Base-by-base conservation (phyloP, 1,140 invertebrate genomes). In the Cyclina sinensis region DNA sequence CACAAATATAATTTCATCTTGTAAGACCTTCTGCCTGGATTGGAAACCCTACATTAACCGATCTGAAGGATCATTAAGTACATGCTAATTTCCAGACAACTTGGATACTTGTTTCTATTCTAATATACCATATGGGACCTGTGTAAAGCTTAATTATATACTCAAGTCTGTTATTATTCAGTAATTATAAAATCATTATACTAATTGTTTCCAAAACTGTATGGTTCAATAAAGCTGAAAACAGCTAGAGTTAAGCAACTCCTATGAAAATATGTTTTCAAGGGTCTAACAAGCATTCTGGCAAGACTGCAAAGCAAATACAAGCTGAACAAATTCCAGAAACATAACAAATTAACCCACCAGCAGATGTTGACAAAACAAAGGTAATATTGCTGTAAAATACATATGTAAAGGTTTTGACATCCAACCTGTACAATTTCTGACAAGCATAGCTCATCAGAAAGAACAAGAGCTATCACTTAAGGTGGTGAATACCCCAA, bases 361-460 rank as follows among this genome's bases (percentile, higher is more conserved):
- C 57, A 62, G 57, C 24, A 62, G n/a, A 14, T 70, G 65, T 70
- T 70, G 65, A 70, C 65, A 70, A 70, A 70, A 70, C 35, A 70
- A 3, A 70, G 35, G 65, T 39, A 18, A 70, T 37, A 37, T 21
- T 2, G 4, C 65, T 70, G 65, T 70, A 30, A 70, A 70, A 70
- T 70, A 70, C n/a, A 70, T 70, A 39, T 9, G 24, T 24, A 24
- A 57, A 57, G 16, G 14, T 57, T 21, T 57, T n/a, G n/a, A n/a
- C n/a, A n/a, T n/a, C n/a, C n/a, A n/a, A n/a, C n/a, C n/a, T n/a
- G n/a, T n/a, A n/a, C n/a, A n/a, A n/a, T n/a, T n/a, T n/a, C n/a
- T n/a, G n/a, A n/a, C n/a, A n/a, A n/a, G n/a, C n/a, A n/a, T n/a
- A n/a, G n/a, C n/a, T n/a, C n/a, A n/a, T n/a, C n/a, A 43, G 14